phyloP scores from a whole-genome alignment of 2,888 invertebrate species.

The Fabriciana adippe region DNA sequence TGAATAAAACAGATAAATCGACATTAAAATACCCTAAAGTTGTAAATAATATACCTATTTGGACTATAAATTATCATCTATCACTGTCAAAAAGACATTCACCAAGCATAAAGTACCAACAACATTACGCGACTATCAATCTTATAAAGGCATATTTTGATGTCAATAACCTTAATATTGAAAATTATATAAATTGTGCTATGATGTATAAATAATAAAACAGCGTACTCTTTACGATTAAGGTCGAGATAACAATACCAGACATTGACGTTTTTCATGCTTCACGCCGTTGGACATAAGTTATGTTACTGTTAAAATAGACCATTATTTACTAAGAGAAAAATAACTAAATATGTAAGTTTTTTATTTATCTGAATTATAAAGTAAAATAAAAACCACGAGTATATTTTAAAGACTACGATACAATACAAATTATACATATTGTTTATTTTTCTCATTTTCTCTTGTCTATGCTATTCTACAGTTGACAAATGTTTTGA shows the following conservation, averaged over 20 bases:
- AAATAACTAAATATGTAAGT: no score
- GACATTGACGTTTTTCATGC: background rate
- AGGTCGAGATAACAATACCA: background rate
- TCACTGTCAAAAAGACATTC: conserved; percentile 8
- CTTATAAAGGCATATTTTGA: conserved; percentile 8
- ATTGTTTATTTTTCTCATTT: no score
- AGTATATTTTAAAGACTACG: no score
- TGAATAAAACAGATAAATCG: no score
- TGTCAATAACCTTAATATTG: conserved; percentile 8
- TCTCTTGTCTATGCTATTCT: no score
- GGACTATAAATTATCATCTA: conserved; percentile 6
- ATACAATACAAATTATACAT: no score
- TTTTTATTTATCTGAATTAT: no score
- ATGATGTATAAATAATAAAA: background rate
- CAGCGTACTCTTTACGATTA: background rate
- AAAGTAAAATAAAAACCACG: no score
- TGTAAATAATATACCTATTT: conserved; percentile 5
- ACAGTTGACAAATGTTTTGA: no score
- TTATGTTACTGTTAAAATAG: no score
- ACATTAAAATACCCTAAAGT: background rate
- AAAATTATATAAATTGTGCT: background rate
- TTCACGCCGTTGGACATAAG: no score
- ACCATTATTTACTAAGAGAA: no score
- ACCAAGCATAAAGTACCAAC: conserved; percentile 13
- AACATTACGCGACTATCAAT: conserved; percentile 12